Percentiles rank a stretch among this genome's conserved stretches.
Conservation (phyloP, 2,888 invertebrate species). For the Criorhina ranunculi region DNA sequence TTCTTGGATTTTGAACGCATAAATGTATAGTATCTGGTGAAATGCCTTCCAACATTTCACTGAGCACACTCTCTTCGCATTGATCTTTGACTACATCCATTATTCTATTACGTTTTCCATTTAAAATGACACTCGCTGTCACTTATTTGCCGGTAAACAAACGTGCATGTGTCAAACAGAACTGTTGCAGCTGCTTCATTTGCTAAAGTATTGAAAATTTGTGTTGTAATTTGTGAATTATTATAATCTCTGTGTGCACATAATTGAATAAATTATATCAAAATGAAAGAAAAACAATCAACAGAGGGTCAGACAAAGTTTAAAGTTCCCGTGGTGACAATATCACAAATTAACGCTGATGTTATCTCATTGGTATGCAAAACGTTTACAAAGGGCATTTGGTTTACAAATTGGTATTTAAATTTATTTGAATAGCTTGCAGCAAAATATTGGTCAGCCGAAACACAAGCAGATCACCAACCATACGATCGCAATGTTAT, state of each 20-base stretch:
- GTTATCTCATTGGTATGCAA: conserved; percentile 92
- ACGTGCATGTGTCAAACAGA: conserved; percentile 49
- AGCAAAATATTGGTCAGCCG: conserved; percentile 96
- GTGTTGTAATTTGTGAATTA: conserved; percentile 8
- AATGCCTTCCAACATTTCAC: too few species aligned
- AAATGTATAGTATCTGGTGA: too few species aligned
- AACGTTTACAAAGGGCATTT: conserved; percentile 62
- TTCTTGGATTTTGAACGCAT: too few species aligned
- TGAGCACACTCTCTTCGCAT: neutral
- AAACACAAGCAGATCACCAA: conserved; percentile 89
- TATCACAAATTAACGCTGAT: conserved; percentile 96
- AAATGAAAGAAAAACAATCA: conserved; percentile 70
- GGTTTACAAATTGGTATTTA: too few species aligned
- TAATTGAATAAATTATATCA: neutral
- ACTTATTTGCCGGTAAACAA: conserved; percentile 56
- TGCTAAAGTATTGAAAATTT: neutral
- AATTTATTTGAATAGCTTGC: conserved; percentile 88
- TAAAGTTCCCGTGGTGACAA: conserved; percentile 85
- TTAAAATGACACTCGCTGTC: conserved; percentile 4
- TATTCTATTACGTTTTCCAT: conserved; percentile 9
- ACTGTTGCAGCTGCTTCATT: neutral
- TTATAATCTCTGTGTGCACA: neutral
- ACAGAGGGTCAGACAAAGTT: conserved; percentile 75
- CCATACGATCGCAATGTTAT: conserved; percentile 92
- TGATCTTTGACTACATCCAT: conserved; percentile 5